phyloP scores from a whole-genome alignment of 2,113 vertebrate species.

The Hippopotamus amphibius region DNA sequence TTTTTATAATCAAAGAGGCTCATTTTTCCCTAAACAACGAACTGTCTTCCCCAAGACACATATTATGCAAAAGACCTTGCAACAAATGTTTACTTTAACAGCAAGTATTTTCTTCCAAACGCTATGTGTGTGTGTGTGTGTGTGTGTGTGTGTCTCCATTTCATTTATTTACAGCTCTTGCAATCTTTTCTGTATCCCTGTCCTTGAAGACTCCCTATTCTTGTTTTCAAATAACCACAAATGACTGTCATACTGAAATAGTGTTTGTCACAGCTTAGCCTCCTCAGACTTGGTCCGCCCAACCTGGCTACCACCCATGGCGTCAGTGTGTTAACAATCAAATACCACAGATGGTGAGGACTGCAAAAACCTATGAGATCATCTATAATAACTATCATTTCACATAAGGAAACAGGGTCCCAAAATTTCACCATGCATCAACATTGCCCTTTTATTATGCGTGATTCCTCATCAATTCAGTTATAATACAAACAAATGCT shows the following conservation, averaged over 20 bases:
- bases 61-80: not conserved
- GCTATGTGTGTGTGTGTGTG: not conserved
- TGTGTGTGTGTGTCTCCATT: not conserved
- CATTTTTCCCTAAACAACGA: conserved; percentile 1
- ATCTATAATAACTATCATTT: not conserved
- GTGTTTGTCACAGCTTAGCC: not conserved
- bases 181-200: not conserved
- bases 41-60: not conserved
- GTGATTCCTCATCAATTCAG: not conserved
- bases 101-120: not conserved
- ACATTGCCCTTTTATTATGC: not conserved
- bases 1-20: not conserved
- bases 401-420: not conserved
- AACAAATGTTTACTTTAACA: conserved; percentile 14
- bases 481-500: not conserved
- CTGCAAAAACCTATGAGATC: not conserved
- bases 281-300: not conserved
- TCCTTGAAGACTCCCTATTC: not conserved
- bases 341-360: not conserved
- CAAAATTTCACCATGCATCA: not conserved
- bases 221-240: conserved; percentile 26
- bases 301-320: not conserved
- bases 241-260: not conserved
- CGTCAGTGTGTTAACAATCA: not conserved
- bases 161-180: not conserved